A percentile compares a stretch with the other conserved stretches of the same genome.
Conservation (phyloP, 2,113 vertebrate genomes). For the Diglossa brunneiventris region DNA sequence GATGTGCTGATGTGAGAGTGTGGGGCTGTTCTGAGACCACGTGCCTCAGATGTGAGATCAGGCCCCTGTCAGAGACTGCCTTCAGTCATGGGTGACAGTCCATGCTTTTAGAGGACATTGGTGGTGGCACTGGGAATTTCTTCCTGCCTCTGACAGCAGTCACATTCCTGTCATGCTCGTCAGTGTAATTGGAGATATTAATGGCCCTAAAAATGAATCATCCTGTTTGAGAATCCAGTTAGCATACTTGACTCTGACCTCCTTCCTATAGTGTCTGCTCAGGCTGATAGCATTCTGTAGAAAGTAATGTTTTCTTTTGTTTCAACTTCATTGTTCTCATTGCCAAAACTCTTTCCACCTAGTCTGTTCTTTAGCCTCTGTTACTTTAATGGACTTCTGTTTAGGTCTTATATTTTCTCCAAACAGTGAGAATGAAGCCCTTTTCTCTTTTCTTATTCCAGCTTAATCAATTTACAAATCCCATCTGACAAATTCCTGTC, state of each 20-base stretch:
- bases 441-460: not conserved
- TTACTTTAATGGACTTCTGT: not conserved
- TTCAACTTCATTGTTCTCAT: not conserved
- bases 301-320: not conserved
- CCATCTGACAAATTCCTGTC: not conserved
- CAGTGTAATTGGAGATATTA: constrained; percentile 42
- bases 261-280: not conserved
- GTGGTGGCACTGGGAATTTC: not conserved
- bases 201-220: constrained; percentile 37
- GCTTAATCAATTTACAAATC: not conserved
- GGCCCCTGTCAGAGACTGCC: not conserved
- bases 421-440: not conserved
- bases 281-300: not conserved
- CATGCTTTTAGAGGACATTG: not conserved
- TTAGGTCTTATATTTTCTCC: not conserved
- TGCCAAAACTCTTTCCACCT: not conserved
- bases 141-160: constrained; percentile 12
- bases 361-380: not conserved
- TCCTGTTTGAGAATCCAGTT: constrained; percentile 30
- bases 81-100: not conserved
- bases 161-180: constrained; percentile 15
- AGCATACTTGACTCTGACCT: constrained; percentile 14
- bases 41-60: not conserved
- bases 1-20: not conserved
- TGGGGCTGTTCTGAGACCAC: not conserved